These are phyloP conservation scores for Montipora sp. DNA, from an alignment of 64 coral and sea anemone genomes.

Conservation along the genomic window DNA sequence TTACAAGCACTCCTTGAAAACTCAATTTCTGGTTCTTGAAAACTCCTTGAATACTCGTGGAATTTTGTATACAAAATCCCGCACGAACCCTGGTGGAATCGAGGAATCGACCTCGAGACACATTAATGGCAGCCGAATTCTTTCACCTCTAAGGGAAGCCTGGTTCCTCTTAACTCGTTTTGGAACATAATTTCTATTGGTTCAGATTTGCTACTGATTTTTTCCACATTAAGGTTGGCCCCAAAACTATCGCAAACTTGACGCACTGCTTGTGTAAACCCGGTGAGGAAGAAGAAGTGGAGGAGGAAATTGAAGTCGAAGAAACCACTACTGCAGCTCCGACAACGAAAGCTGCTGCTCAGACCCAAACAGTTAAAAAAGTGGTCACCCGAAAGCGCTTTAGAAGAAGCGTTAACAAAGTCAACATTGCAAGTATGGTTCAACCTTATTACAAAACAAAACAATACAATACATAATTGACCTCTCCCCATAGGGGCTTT, in stretches of 20 bases:
- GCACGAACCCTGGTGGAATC: too few relatives aligned
- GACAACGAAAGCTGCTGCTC: background rate
- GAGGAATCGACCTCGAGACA: too few relatives aligned
- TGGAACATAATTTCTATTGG: too few relatives aligned
- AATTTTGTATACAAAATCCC: too few relatives aligned
- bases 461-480: too few relatives aligned
- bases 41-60: too few relatives aligned
- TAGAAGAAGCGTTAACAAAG: conserved; percentile 78
- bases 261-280: conserved; percentile 91
- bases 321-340: conserved; percentile 49
- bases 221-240: conserved; percentile 59
- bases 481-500: too few relatives aligned
- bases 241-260: conserved; percentile 80
- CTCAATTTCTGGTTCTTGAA: too few relatives aligned
- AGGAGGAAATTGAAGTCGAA: conserved; percentile 45
- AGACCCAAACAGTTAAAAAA: conserved; percentile 35
- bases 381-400: conserved; percentile 34
- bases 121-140: too few relatives aligned
- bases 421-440: conserved; percentile 80
- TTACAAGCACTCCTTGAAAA: too few relatives aligned
- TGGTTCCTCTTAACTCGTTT: too few relatives aligned
- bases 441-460: background rate
- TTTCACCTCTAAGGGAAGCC: too few relatives aligned
- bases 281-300: conserved; percentile 75
- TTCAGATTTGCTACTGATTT: background rate